Evolutionary conservation across 30 jellyfish, hydroid and myxozoan species (phyloP), one percentile per base, ranked within the genome.

Genomic region (Chrysaora quinquecirrha): DNA sequence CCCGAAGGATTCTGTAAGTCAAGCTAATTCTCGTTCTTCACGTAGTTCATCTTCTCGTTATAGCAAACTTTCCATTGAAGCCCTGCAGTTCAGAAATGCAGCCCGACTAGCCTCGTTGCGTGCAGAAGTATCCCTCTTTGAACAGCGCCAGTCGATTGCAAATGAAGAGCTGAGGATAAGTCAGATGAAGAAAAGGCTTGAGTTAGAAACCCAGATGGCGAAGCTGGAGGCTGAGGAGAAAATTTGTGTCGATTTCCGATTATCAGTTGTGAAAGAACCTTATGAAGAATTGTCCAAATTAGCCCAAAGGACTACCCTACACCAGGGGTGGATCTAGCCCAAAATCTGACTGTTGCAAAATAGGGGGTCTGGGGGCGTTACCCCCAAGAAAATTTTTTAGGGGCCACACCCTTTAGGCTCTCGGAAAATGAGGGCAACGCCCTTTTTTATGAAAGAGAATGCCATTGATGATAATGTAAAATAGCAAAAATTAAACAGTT

Each of bases 41-140:
- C 50, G 77, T 64, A 64, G 77, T 33, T 24, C 77, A 64, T 64
- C 77, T 64, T 64, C 77, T 33, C 77, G 77, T 64, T 49, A 64
- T 64, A 64, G 77, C 77, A 64, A 64, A 30, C 77, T 21, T 0
- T 64, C 77, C 1, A 64, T 64, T 19, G 77, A 24, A 64, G 77
- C 77, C 29, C 77, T 20, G 77, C 77, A 64, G 32, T 64, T 64
- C 77, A 64, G 24, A 29, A 64, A 64, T 64, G 77, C 77, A 64
- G 77, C 77, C 14, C 23, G 32, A 64, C 77, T 64, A 33, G 77
- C 77, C 0, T 64, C 77, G 21, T 30, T 64, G 32, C 61, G 77
- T 2, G 77, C 77, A 24, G 77, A 64, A 64, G 77, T 49, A 33
- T 64, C 50, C 28, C 77, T 64, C 61, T 64, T 64, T 49, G 32